Evolutionary conservation across 2,797 vertebrate species (phyloP).

Genomic region (Centropyge bicolor): DNA sequence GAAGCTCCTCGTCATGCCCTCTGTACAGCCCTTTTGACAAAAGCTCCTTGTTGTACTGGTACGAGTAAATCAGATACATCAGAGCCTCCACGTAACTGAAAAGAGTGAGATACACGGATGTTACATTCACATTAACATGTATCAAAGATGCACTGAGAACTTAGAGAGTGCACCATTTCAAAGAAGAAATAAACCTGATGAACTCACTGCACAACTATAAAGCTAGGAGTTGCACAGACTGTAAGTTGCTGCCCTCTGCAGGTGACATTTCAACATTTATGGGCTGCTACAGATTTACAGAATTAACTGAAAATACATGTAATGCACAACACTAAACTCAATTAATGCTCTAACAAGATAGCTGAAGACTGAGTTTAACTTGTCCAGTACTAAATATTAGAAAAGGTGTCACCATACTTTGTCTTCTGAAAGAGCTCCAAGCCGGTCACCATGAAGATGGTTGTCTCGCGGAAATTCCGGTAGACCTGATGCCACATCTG

Average conservation of each 20-base stretch:
- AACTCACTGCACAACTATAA: slow-evolving; percentile 52
- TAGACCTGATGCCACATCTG: slow-evolving; percentile 98
- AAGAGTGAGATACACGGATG: slow-evolving; percentile 58
- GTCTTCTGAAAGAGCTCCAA: slow-evolving; percentile 95
- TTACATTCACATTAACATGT: slow-evolving; percentile 36
- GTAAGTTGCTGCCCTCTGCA: slow-evolving; percentile 79
- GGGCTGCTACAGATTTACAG: background rate
- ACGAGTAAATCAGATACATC: slow-evolving; percentile 95
- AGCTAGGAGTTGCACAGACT: background rate
- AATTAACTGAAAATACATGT: background rate
- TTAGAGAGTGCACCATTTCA: slow-evolving; percentile 24
- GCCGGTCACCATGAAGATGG: slow-evolving; percentile 93
- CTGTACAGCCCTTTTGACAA: slow-evolving; percentile 92
- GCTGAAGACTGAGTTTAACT: background rate
- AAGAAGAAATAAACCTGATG: slow-evolving; percentile 50
- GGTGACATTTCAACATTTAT: slow-evolving; percentile 22
- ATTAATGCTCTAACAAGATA: background rate
- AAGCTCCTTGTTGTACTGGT: slow-evolving; percentile 98
- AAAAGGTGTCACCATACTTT: slow-evolving; percentile 84
- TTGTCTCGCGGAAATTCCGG: slow-evolving; percentile 94
- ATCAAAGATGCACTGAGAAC: slow-evolving; percentile 36
- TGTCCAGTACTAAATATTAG: background rate
- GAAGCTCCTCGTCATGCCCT: slow-evolving; percentile 92
- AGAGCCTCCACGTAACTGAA: slow-evolving; percentile 94
- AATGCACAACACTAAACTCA: background rate